Base-by-base conservation (phyloP, 1,140 invertebrate species). In the Anthonomus grandis region DNA sequence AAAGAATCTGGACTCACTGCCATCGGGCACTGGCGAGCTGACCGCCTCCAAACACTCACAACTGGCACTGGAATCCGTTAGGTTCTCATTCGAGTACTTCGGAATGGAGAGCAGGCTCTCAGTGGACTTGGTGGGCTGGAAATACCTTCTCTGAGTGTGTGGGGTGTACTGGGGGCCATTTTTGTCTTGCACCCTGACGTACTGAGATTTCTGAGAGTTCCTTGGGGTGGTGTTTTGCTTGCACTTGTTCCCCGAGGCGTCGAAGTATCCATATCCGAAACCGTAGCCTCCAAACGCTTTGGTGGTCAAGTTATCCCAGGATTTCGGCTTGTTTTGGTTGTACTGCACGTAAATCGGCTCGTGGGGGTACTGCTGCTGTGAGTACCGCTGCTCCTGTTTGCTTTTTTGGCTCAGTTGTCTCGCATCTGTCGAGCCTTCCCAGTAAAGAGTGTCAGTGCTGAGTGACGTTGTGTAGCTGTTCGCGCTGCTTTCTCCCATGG, bases 251-350 rank as follows among this genome's bases (percentile, higher is more conserved):
- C 44, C 76, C 55, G 45, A 45, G 69, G 75, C 57, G 63, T 89
- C 87, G 24, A 89, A 72, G 63, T 89, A 91, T 1, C 89, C 89
- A 65, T 91, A 92, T 3, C 88, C 88, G 62, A 89, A 91, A 18
- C 88, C 87, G 63, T 91, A 90, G 0, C 87, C 89, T 9, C 88
- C 86, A 51, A 89, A 86, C 1, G 85, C 83, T 75, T 90, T 90
- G 1, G 87, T 90, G 6, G 69, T 63, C 17, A 93, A 74, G 76
- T 91, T 91, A 65, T 91, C 89, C 89, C 90, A 91, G 0, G 89
- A 91, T 67, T 91, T 91, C 3, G 89, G 89, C 66, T 92, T 90
- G 0, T 80, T 82, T 31, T 81, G 68, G 36, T 71, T 72, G 59
- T 84, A 83, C 50, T 83, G 79, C 15, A 83, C 77, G 23, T 81